Evolutionary conservation across 2,797 vertebrate genomes (phyloP).

Genomic region (Urosaurus nigricauda): DNA sequence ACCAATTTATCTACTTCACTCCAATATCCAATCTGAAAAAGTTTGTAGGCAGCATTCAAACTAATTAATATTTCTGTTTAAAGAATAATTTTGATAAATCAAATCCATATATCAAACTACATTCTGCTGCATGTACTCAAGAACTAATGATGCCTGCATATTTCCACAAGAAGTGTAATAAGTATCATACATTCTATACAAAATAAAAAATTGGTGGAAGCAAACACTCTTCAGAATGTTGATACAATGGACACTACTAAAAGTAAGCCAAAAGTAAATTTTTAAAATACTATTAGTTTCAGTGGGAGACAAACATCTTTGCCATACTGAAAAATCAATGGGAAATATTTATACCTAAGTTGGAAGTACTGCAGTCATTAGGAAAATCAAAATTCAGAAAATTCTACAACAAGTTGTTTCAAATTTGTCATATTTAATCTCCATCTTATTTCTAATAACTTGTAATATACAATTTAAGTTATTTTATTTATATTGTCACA

Average conservation of each 20-base stretch:
- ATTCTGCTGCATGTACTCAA: neutral
- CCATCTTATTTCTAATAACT: neutral
- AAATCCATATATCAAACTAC: neutral
- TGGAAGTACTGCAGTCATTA: neutral
- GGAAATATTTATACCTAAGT: neutral
- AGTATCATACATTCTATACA: neutral
- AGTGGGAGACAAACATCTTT: neutral
- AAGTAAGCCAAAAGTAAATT: neutral
- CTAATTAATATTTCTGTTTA: constrained; percentile 45
- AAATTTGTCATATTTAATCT: neutral
- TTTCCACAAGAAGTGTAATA: constrained; percentile 26
- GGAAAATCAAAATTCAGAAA: constrained; percentile 31
- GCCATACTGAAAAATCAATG: neutral
- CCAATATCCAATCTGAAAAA: constrained; percentile 97
- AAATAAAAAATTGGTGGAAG: constrained; percentile 17
- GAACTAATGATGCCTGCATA: constrained; percentile 17
- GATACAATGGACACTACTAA: neutral
- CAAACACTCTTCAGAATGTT: constrained; percentile 2
- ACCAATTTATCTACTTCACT: constrained; percentile 99
- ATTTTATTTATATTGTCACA: neutral
- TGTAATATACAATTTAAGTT: neutral
- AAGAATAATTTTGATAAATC: constrained; percentile 11
- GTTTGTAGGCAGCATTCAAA: constrained; percentile 57
- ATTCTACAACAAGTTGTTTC: constrained; percentile 4
- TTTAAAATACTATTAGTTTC: neutral